Percentiles rank a stretch among this genome's conserved stretches.
Evolutionary conservation across 2,113 vertebrate genomes (phyloP).

Genomic region (Toxotes chatareus): DNA sequence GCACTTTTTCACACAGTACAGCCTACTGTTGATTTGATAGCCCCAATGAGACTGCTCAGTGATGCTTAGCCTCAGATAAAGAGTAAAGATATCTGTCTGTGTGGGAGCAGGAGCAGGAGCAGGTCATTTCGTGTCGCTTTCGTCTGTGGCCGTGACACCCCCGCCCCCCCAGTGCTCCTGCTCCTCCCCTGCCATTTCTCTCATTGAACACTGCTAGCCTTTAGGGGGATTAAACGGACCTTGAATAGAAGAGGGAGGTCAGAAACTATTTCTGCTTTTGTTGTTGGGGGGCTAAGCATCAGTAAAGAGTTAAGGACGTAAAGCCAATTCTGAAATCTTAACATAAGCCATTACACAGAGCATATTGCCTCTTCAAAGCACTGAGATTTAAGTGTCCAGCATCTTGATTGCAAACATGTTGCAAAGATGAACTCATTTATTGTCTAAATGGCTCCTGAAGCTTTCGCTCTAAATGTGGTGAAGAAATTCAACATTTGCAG

Average conservation of each 20-base stretch:
- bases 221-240: slow-evolving; percentile 68
- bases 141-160: slow-evolving; percentile 27
- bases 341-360: slow-evolving; percentile 58
- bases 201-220: slow-evolving; percentile 51
- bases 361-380: slow-evolving; percentile 59
- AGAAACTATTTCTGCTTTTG: slow-evolving; percentile 53
- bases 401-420: slow-evolving; percentile 28
- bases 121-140: slow-evolving; percentile 62
- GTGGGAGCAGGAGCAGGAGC: slow-evolving; percentile 33
- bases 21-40: slow-evolving; percentile 45
- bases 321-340: slow-evolving; percentile 57
- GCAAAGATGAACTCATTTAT: slow-evolving; percentile 44
- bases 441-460: slow-evolving; percentile 25
- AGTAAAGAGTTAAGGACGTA: slow-evolving; percentile 42
- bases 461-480: slow-evolving; percentile 8
- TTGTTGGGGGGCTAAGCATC: slow-evolving; percentile 59
- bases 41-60: slow-evolving; percentile 59
- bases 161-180: background rate
- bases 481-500: slow-evolving; percentile 11
- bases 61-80: slow-evolving; percentile 59
- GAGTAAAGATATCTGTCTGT: slow-evolving; percentile 46
- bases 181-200: slow-evolving; percentile 20
- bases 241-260: slow-evolving; percentile 63
- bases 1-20: slow-evolving; percentile 15
- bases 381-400: slow-evolving; percentile 15